A percentile compares a stretch with the other conserved stretches of the same genome.
Evolutionary conservation across 1,140 invertebrate species (phyloP).

Genomic region (Drosophila ogumai): DNA sequence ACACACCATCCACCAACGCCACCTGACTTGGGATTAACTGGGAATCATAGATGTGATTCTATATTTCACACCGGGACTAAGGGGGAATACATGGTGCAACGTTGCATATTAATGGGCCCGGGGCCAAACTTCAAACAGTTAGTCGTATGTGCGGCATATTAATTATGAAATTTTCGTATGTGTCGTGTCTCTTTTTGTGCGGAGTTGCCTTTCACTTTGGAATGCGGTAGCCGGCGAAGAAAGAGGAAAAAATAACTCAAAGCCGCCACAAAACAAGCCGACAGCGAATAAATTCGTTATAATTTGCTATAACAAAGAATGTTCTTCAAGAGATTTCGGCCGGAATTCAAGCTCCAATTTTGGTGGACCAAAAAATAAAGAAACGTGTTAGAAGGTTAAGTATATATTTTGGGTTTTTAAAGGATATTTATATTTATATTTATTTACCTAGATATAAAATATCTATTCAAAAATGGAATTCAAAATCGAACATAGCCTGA

Average conservation of each 20-base stretch:
- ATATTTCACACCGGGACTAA: slow-evolving; percentile 40
- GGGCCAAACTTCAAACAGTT: slow-evolving; percentile 62
- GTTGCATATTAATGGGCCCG: slow-evolving; percentile 65
- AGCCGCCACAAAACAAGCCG: slow-evolving; percentile 47
- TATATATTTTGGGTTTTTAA: background rate
- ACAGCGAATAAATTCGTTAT: slow-evolving; percentile 27
- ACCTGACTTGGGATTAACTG: slow-evolving; percentile 34
- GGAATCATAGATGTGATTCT: slow-evolving; percentile 16
- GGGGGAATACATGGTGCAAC: slow-evolving; percentile 16
- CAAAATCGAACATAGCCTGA: background rate
- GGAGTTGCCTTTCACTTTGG: slow-evolving; percentile 72
- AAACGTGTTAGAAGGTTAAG: background rate
- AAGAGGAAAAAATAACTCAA: slow-evolving; percentile 41
- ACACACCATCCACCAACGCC: slow-evolving; percentile 30
- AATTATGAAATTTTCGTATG: slow-evolving; percentile 75
- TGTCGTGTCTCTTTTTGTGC: slow-evolving; percentile 21
- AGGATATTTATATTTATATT: background rate
- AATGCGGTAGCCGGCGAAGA: slow-evolving; percentile 71
- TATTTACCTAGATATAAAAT: background rate
- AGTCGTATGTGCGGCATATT: slow-evolving; percentile 74
- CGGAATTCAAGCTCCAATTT: background rate
- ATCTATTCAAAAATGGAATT: background rate
- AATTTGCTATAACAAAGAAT: slow-evolving; percentile 17
- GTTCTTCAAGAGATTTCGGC: background rate
- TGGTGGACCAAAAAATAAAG: background rate